Base-by-base conservation (phyloP, 2,797 vertebrate genomes). In the Siniperca undulata region DNA sequence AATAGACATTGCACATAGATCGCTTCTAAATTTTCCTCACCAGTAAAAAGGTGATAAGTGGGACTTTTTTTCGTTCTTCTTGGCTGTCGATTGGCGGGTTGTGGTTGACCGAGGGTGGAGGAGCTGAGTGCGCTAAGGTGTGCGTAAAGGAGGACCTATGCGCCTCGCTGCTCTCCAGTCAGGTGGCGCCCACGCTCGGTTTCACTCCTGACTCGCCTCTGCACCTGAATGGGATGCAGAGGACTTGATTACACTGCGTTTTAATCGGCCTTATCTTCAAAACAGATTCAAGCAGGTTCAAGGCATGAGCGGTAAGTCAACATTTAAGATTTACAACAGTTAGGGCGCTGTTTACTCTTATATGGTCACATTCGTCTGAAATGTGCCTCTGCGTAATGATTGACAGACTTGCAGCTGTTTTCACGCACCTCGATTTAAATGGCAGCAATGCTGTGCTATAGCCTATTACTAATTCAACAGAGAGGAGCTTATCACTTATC, bases 271-370 rank as follows among this genome's bases (percentile, higher is more conserved):
- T 71, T 22, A 3, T 14, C 40, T 34, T 56, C 40, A 42, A 10
- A 4, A 13, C 6, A 48, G 17, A 58, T 5, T 11, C 12, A 40
- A 73, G 48, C 55, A 27, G 22, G 5, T n/a, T 17, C 11, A 34
- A 71, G 62, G 76, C 56, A 95, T 95, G 94, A 95, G 93, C 20
- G 93, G 94, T 95, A 78, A 92, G 92, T 40, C 10, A 8, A 6
- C 9, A 7, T 82, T 64, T 70, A 20, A 56, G 4, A 10, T 14
- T 40, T 34, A 13, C 19, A 4, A 2, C 12, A n/a, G 12, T 36
- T 27, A 11, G 9, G 3, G 36, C 16, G 14, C 10, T n/a, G 17
- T 62, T 17, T 4, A 8, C 16, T 30, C 3, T n/a, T 1, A 19
- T 5, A 2, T 3, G 48, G 12, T 62, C 0, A 1, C n/a, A 11